phyloP scores from a whole-genome alignment of 2,888 invertebrate genomes.

The Dastarcus helophoroides region DNA sequence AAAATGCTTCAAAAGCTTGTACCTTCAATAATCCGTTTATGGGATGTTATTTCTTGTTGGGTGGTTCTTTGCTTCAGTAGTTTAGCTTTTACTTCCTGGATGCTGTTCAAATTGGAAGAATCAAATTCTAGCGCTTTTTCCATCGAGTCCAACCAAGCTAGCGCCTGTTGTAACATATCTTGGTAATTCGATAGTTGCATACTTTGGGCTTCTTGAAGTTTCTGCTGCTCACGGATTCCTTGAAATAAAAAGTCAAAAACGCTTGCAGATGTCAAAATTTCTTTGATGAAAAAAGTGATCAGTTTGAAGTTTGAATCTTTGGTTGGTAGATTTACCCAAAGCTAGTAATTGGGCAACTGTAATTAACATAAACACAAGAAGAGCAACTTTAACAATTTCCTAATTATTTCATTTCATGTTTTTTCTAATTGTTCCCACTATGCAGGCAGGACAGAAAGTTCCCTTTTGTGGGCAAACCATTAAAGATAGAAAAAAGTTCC shows the following conservation, averaged over 20 bases:
- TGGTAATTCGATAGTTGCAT: slow-evolving; percentile 77
- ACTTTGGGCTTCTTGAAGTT: slow-evolving; percentile 71
- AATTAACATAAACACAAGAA: no score
- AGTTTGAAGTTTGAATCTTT: no score
- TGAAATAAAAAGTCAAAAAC: slow-evolving; percentile 7
- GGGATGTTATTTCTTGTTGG: slow-evolving; percentile 80
- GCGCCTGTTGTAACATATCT: slow-evolving; percentile 70
- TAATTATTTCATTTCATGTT: no score
- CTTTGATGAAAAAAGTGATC: no score
- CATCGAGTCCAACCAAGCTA: slow-evolving; percentile 77
- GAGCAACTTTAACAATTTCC: no score
- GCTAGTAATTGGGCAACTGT: no score
- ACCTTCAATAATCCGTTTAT: slow-evolving; percentile 80
- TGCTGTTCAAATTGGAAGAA: slow-evolving; percentile 58
- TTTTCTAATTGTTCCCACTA: no score
- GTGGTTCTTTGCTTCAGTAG: slow-evolving; percentile 75
- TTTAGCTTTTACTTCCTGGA: slow-evolving; percentile 77
- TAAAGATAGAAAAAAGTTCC: no score
- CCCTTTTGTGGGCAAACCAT: no score
- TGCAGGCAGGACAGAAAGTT: no score
- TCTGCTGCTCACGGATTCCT: slow-evolving; percentile 67
- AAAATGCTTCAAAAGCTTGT: not conserved
- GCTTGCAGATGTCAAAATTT: no score
- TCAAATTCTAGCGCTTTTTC: slow-evolving; percentile 69
- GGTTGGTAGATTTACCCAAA: no score